Conservation (phyloP, 2,113 vertebrate species). For the Athene noctua region DNA sequence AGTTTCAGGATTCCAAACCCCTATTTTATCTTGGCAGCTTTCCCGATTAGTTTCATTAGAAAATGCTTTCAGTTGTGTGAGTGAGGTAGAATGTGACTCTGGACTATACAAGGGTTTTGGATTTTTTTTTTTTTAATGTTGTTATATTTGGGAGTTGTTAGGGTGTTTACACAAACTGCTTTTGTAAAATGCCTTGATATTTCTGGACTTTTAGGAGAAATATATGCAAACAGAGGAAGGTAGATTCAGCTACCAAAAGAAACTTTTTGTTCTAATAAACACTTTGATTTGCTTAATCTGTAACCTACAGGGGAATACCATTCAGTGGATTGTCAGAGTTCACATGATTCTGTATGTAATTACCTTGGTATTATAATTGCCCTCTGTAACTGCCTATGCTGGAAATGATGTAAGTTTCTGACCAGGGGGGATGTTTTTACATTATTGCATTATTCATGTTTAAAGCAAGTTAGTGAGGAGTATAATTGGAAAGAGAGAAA, state of each 20-base stretch:
- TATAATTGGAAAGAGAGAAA: slow-evolving; percentile 30
- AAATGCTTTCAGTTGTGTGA: neutral
- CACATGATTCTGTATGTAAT: slow-evolving; percentile 48
- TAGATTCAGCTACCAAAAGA: neutral
- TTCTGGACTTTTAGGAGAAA: neutral
- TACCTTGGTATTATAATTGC: slow-evolving; percentile 64
- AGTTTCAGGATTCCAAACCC: neutral
- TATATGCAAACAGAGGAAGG: neutral
- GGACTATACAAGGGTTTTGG: neutral
- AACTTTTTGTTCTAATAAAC: neutral
- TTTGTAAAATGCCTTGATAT: neutral
- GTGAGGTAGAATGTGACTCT: neutral
- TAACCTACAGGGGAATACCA: slow-evolving; percentile 35
- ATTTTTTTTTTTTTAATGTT: neutral
- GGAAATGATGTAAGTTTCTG: slow-evolving; percentile 55
- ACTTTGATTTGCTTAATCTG: slow-evolving; percentile 12
- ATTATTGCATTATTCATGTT: slow-evolving; percentile 45
- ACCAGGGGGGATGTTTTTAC: slow-evolving; percentile 50
- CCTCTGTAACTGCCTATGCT: slow-evolving; percentile 18
- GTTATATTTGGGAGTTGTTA: neutral
- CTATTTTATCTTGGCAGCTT: neutral
- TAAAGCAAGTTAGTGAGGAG: slow-evolving; percentile 18
- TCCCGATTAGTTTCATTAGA: neutral
- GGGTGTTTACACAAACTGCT: neutral
- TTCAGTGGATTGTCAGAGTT: slow-evolving; percentile 27